Percentiles rank a stretch among this genome's conserved stretches.
Conservation (phyloP, 2,888 invertebrate genomes). For the Gnatocerus cornutus region DNA sequence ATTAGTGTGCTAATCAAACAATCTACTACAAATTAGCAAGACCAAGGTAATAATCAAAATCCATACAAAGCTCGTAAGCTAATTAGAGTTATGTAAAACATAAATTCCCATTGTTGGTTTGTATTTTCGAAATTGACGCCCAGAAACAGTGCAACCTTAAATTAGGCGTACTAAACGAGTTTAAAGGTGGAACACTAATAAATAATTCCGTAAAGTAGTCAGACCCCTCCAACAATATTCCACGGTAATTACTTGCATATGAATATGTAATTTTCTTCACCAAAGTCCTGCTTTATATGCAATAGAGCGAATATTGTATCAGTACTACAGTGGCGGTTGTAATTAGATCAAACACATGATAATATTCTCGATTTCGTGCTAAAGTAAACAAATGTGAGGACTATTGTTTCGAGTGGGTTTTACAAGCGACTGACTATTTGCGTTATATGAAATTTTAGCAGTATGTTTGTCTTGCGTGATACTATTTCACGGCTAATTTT, state of each 20-base stretch:
- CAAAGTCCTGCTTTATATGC: conserved; percentile 33
- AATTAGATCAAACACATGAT: conserved; percentile 31
- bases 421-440: conserved; percentile 19
- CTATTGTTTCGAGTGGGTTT: conserved; percentile 25
- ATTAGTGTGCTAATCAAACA: conserved; percentile 29
- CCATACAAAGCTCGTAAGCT: conserved; percentile 21
- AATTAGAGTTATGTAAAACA: conserved; percentile 18
- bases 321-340: conserved; percentile 8
- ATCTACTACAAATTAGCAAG: conserved; percentile 25
- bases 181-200: not conserved
- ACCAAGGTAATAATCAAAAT: conserved; percentile 34
- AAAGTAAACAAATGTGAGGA: conserved; percentile 28
- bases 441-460: conserved; percentile 17
- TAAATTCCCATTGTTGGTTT: conserved; percentile 6
- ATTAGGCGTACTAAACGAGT: not conserved
- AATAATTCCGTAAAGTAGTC: conserved; percentile 20
- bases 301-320: conserved; percentile 23
- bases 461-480: conserved; percentile 41
- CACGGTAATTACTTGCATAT: conserved; percentile 28
- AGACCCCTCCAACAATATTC: conserved; percentile 12
- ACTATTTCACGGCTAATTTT: conserved; percentile 33
- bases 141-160: not conserved
- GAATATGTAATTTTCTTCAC: conserved; percentile 29
- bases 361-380: conserved; percentile 24
- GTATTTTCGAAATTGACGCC: too few species aligned